Percentiles rank a stretch among this genome's conserved stretches.
These are phyloP conservation scores for Prunella himalayana DNA, from an alignment of 2,113 vertebrate genomes.

Conservation along the genomic window DNA sequence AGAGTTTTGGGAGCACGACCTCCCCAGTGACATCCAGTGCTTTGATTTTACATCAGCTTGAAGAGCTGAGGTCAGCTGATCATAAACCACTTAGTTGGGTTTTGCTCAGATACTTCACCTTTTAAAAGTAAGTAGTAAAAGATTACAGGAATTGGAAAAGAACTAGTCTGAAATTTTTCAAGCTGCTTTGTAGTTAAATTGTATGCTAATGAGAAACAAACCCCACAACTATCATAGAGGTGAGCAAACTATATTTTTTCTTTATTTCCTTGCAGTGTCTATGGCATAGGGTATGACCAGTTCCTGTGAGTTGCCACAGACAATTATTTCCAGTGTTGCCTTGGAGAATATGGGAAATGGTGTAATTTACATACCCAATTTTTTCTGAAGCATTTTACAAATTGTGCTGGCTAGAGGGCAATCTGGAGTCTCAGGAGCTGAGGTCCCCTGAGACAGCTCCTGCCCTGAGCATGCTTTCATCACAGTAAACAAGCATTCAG, in stretches of 20 bases:
- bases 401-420: not conserved
- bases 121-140: not conserved
- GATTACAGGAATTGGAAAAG: not conserved
- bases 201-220: not conserved
- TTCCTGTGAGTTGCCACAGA: not conserved
- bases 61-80: not conserved
- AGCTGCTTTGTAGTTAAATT: not conserved
- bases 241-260: not conserved
- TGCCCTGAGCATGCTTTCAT: not conserved
- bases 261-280: not conserved
- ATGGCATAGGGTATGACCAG: not conserved
- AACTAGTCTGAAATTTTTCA: not conserved
- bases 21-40: not conserved
- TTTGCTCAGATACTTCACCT: not conserved
- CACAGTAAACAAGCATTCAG: not conserved
- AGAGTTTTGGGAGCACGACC: not conserved
- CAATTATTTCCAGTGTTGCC: not conserved
- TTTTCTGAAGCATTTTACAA: not conserved
- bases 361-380: not conserved
- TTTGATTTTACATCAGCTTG: not conserved
- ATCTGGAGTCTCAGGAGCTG: not conserved
- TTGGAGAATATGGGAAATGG: not conserved
- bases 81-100: not conserved
- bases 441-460: not conserved
- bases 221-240: not conserved